Conservation (phyloP, 1,140 invertebrate genomes). For the Anagrus nilaparvatae region DNA sequence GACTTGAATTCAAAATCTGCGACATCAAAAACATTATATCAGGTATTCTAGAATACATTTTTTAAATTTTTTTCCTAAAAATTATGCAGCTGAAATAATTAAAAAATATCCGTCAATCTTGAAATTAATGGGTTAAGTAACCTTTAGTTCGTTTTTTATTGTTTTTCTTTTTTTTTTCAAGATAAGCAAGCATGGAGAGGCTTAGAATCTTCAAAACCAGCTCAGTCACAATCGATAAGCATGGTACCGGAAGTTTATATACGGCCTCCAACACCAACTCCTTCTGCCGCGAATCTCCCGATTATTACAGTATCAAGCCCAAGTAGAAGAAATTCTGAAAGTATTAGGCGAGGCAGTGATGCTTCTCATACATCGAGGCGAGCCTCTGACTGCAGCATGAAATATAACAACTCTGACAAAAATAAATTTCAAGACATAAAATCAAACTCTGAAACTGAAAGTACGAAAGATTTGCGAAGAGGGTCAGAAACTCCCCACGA, state of each 20-base stretch:
- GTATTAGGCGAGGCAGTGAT: slow-evolving; percentile 34
- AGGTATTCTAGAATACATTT: too few relatives aligned
- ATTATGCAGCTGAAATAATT: too few relatives aligned
- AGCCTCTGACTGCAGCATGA: slow-evolving; percentile 33
- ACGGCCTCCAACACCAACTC: slow-evolving; percentile 35
- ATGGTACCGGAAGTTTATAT: slow-evolving; percentile 37
- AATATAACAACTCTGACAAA: slow-evolving; percentile 27
- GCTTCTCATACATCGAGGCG: slow-evolving; percentile 27
- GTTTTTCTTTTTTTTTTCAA: too few relatives aligned
- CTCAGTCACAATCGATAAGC: slow-evolving; percentile 17
- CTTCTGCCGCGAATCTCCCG: slow-evolving; percentile 31
- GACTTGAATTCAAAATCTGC: too few relatives aligned
- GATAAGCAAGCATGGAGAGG: too few relatives aligned
- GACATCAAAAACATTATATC: too few relatives aligned
- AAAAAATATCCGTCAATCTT: too few relatives aligned
- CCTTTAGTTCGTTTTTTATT: too few relatives aligned
- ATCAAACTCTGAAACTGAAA: slow-evolving; percentile 14
- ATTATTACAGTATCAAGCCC: slow-evolving; percentile 36
- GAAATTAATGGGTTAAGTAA: too few relatives aligned
- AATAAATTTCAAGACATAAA: slow-evolving; percentile 12
- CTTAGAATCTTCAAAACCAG: not conserved
- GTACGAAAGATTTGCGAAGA: slow-evolving; percentile 28
- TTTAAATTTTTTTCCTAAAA: too few relatives aligned
- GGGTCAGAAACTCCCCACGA: slow-evolving; percentile 38
- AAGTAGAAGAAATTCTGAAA: slow-evolving; percentile 33